Conservation (phyloP, 2,113 vertebrate genomes). For the Leptobrachium ailaonicum region DNA sequence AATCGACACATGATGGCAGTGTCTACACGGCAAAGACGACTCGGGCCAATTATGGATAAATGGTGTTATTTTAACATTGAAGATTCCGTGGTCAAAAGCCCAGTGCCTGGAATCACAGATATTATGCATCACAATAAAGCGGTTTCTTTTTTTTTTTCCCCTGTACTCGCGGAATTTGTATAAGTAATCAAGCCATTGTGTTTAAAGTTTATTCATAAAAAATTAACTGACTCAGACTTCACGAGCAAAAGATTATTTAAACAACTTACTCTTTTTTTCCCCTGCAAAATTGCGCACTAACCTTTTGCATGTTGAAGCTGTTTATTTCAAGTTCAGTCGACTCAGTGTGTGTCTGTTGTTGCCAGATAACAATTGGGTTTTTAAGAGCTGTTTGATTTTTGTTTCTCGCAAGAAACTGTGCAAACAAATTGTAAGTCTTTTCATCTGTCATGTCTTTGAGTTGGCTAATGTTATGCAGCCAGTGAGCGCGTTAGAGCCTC, state of each 20-base stretch:
- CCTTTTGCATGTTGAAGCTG: conserved; percentile 46
- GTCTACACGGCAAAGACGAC: conserved; percentile 29
- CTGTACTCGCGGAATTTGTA: conserved; percentile 63
- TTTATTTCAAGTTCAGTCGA: conserved; percentile 50
- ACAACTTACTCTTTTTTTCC: conserved; percentile 25
- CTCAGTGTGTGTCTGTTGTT: conserved; percentile 50
- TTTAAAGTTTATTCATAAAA: conserved; percentile 63
- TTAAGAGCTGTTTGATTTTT: conserved; percentile 48
- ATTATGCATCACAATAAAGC: conserved; percentile 66
- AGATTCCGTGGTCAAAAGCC: conserved; percentile 53
- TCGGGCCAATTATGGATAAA: background rate
- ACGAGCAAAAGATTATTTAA: conserved; percentile 48
- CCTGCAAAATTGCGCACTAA: conserved; percentile 37
- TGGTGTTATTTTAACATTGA: conserved; percentile 45
- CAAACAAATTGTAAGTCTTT: conserved; percentile 47
- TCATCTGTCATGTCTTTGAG: conserved; percentile 48
- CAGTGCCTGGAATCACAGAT: conserved; percentile 63
- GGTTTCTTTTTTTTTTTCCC: conserved; percentile 61
- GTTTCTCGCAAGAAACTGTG: conserved; percentile 42
- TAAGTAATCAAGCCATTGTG: conserved; percentile 64
- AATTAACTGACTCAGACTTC: conserved; percentile 63
- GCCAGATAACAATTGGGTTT: conserved; percentile 48
- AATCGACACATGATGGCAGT: conserved; percentile 43
- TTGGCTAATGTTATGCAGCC: conserved; percentile 44
- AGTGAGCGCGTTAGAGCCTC: conserved; percentile 35